Conservation (phyloP, 1,140 invertebrate species). For the Pachypsylla venusta region DNA sequence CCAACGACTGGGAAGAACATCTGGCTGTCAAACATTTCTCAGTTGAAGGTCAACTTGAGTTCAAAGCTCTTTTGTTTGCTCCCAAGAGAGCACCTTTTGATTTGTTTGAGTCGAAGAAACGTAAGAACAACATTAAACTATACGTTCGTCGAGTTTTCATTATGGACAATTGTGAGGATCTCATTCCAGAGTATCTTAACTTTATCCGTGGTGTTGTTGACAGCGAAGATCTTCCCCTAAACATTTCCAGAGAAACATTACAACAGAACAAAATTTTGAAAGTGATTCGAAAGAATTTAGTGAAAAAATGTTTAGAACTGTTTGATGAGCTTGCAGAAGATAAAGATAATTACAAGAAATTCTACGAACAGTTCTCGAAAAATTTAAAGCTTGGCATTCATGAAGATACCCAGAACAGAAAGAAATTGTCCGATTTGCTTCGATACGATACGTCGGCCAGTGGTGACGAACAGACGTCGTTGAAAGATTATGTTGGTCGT, state of each 20-base stretch:
- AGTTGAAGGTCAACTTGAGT: slow-evolving; percentile 95
- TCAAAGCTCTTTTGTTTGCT: slow-evolving; percentile 87
- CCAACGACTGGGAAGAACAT: slow-evolving; percentile 99
- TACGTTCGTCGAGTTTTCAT: slow-evolving; percentile 96
- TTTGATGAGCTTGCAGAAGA: slow-evolving; percentile 92
- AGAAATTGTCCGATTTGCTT: slow-evolving; percentile 81
- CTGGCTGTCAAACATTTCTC: slow-evolving; percentile 97
- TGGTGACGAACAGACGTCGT: slow-evolving; percentile 79
- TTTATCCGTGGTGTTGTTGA: slow-evolving; percentile 97
- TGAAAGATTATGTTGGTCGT: slow-evolving; percentile 90
- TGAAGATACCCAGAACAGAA: slow-evolving; percentile 88
- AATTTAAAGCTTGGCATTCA: slow-evolving; percentile 97
- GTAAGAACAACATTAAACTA: slow-evolving; percentile 96
- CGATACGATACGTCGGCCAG: slow-evolving; percentile 87
- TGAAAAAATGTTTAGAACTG: slow-evolving; percentile 94
- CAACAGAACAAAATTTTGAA: slow-evolving; percentile 98
- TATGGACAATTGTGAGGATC: slow-evolving; percentile 98
- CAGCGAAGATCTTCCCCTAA: slow-evolving; percentile 91
- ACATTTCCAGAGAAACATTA: slow-evolving; percentile 97
- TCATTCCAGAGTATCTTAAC: slow-evolving; percentile 96
- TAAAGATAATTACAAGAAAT: slow-evolving; percentile 96
- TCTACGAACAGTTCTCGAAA: slow-evolving; percentile 96
- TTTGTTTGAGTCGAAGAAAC: slow-evolving; percentile 95
- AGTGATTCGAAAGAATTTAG: slow-evolving; percentile 94
- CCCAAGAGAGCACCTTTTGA: slow-evolving; percentile 93